phyloP scores from a whole-genome alignment of 2,888 invertebrate genomes.

The Muschampia plurimacula region DNA sequence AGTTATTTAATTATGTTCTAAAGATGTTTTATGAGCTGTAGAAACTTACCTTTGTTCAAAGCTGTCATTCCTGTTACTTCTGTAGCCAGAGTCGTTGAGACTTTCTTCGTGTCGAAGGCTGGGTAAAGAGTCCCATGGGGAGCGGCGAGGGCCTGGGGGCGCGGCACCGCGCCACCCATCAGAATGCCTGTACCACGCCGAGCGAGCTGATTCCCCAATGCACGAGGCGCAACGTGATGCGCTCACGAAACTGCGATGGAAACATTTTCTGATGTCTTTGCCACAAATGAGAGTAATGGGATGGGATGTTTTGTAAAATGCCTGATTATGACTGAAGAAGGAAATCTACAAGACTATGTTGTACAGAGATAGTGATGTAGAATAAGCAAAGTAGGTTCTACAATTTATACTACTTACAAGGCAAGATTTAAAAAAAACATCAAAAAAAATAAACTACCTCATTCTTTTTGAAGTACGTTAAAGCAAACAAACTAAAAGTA shows the following conservation, averaged over 20 bases:
- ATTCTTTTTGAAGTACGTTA: no score
- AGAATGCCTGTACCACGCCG: conserved; percentile 96
- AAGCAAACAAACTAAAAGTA: no score
- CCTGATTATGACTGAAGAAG: background rate
- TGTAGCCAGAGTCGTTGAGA: conserved; percentile 94
- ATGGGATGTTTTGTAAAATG: background rate
- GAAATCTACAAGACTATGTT: conserved; percentile 8
- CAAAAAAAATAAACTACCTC: no score
- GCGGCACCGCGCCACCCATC: conserved; percentile 91
- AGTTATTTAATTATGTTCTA: background rate
- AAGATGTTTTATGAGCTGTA: background rate
- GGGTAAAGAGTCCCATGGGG: conserved; percentile 95
- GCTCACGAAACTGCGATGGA: conserved; percentile 77
- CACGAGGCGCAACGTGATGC: conserved; percentile 93
- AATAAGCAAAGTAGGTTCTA: background rate
- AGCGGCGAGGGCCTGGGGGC: conserved; percentile 88
- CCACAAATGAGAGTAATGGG: conserved; percentile 18
- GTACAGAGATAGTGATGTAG: background rate
- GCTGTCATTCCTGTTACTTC: conserved; percentile 94
- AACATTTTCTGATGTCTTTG: conserved; percentile 32
- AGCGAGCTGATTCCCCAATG: conserved; percentile 95
- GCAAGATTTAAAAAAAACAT: background rate
- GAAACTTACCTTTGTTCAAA: conserved; percentile 92
- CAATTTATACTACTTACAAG: background rate
- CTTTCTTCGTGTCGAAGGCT: conserved; percentile 94